Base-by-base conservation (phyloP, 2,797 vertebrate species). In the Anomalospiza imberbis region DNA sequence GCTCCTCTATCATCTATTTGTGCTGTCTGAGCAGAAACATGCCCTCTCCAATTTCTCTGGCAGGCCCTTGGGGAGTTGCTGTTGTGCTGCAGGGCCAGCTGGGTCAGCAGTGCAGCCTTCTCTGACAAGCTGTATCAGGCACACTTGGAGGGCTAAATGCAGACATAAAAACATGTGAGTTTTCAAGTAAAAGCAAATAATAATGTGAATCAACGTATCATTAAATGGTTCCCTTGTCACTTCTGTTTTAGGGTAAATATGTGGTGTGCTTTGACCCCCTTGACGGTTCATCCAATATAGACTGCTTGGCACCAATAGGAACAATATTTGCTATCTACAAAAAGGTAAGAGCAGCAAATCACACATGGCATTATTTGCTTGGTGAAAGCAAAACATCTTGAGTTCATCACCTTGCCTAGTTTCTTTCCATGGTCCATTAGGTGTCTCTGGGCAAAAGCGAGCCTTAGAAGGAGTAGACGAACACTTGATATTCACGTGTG, bases 251-350 rank as follows among this genome's bases (percentile, higher is more conserved):
- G 99, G 99, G 99, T 26, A 99, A 99, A 97, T 99, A 99, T 0
- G 97, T 99, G 91, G 99, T 99, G 24, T 99, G 99, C 93, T 99
- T 99, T 81, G 99, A 99, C 91, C 99, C 99, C 2, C 98, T 99
- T 88, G 99, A 99, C n/a, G 99, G 99, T 62, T 99, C 99, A 76
- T 99, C 99, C 76, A 99, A 99, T 96, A 99, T 99, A 51, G 99
- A 99, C 97, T 99, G 99, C 85, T 97, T 99, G 98, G 99, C 99
- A 40, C 98, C 99, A 1, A 99, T 99, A 42, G 99, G 99, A 92
- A 99, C 99, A 65, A 99, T 99, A 96, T 99, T 99, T 85, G 99
- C 99, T 83, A 98, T 99, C 96, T 99, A 99, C 97, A 99, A 98
- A 97, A 98, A 99, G 95, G 99, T 99, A 96, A 98, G 98, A 94